phyloP scores from a whole-genome alignment of 2,888 invertebrate genomes.

The Hybos culiciformis region DNA sequence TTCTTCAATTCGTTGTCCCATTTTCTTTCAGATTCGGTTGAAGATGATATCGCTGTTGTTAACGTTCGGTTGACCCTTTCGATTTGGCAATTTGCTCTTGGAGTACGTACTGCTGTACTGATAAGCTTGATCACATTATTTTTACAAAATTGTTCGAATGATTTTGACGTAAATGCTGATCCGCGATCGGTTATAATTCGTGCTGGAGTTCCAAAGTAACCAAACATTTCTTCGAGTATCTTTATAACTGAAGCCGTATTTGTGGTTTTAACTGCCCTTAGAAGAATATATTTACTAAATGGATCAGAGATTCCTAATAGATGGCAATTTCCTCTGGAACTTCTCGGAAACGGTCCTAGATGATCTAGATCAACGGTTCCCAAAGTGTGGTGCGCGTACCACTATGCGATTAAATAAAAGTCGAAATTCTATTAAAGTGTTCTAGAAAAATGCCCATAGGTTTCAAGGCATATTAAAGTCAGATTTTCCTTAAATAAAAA shows the following conservation, averaged over 20 bases:
- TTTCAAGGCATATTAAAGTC: too few species aligned
- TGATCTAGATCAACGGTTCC: too few species aligned
- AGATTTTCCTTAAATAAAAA: too few species aligned
- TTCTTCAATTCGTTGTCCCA: constrained; percentile 12
- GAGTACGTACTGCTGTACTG: constrained; percentile 16
- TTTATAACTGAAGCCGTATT: neutral
- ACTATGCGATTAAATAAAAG: too few species aligned
- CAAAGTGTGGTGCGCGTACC: too few species aligned
- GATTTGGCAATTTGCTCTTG: constrained; percentile 15
- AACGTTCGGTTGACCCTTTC: constrained; percentile 14
- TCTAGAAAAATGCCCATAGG: too few species aligned
- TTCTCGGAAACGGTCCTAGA: constrained; percentile 7
- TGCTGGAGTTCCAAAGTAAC: constrained; percentile 16
- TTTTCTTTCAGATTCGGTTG: constrained; percentile 5
- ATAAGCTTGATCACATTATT: constrained; percentile 17
- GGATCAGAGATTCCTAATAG: constrained; percentile 8
- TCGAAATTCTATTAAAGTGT: too few species aligned
- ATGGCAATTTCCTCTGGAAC: constrained; percentile 6
- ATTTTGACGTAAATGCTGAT: constrained; percentile 18
- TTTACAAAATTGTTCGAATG: constrained; percentile 16
- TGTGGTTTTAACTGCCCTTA: constrained; percentile 8
- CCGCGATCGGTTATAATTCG: constrained; percentile 19
- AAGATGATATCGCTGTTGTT: constrained; percentile 14
- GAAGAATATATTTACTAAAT: constrained; percentile 7
- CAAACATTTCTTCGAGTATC: constrained; percentile 1